Evolutionary conservation across 2,797 vertebrate species (phyloP).

Genomic region (Megaceryle alcyon): DNA sequence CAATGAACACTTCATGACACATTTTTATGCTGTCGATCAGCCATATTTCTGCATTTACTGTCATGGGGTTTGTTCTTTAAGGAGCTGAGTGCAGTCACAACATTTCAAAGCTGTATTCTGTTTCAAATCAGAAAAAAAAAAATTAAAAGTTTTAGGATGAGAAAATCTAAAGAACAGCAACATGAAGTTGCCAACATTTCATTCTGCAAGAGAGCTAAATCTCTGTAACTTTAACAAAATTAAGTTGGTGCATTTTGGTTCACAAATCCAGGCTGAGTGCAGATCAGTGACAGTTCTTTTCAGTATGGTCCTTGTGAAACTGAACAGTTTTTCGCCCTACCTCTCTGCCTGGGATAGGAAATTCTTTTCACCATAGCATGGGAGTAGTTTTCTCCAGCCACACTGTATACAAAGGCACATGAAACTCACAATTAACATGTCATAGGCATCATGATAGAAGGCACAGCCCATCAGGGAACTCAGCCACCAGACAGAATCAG

Average conservation of each 20-base stretch:
- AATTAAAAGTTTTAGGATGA: not conserved
- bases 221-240: not conserved
- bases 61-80: not conserved
- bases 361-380: not conserved
- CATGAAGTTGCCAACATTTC: not conserved
- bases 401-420: not conserved
- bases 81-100: not conserved
- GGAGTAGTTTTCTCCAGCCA: rapidly evolving
- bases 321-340: not conserved
- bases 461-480: not conserved
- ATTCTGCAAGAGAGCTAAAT: not conserved
- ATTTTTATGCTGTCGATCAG: not conserved
- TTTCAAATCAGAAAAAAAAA: not conserved
- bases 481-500: not conserved
- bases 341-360: not conserved
- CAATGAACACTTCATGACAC: not conserved
- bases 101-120: not conserved
- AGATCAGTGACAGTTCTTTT: not conserved
- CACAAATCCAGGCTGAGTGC: not conserved
- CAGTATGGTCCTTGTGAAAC: not conserved
- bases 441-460: not conserved
- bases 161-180: not conserved
- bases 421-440: not conserved
- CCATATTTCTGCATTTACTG: not conserved
- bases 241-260: not conserved